Percentiles rank a stretch among this genome's conserved stretches.
Conservation (phyloP, 2,113 vertebrate species). For the Onychostoma macrolepis region DNA sequence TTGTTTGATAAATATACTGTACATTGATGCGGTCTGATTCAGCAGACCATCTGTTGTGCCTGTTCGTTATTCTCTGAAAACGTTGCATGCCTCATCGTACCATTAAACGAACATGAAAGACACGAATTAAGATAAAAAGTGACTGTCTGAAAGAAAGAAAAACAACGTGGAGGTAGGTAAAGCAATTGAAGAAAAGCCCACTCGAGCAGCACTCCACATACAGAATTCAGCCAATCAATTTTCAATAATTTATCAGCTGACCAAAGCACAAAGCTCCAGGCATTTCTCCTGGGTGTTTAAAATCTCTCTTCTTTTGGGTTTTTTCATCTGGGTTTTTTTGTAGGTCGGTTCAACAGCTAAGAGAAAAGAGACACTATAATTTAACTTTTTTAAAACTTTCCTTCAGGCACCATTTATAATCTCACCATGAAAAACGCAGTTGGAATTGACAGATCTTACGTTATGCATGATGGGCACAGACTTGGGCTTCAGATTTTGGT, state of each 20-base stretch:
- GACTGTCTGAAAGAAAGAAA: background rate
- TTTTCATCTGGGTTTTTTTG: background rate
- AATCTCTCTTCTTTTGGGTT: background rate
- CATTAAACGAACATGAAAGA: conserved; percentile 8
- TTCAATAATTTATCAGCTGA: background rate
- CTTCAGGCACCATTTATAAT: background rate
- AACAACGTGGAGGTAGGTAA: background rate
- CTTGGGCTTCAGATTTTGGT: no score
- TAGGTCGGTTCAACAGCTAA: background rate
- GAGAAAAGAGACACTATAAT: background rate
- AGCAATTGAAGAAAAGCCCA: background rate
- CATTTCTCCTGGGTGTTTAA: background rate
- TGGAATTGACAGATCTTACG: background rate
- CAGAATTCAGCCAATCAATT: conserved; percentile 28
- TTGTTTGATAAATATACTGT: background rate
- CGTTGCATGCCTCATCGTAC: background rate
- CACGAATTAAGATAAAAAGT: conserved; percentile 9
- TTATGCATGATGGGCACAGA: background rate
- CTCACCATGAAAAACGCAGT: background rate
- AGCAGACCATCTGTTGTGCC: background rate
- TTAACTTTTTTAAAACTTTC: background rate
- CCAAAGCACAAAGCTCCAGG: background rate
- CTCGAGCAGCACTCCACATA: background rate
- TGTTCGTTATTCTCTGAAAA: background rate
- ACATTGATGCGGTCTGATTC: background rate